phyloP scores from a whole-genome alignment of 2,888 invertebrate species.

The Ellobium chinense region DNA sequence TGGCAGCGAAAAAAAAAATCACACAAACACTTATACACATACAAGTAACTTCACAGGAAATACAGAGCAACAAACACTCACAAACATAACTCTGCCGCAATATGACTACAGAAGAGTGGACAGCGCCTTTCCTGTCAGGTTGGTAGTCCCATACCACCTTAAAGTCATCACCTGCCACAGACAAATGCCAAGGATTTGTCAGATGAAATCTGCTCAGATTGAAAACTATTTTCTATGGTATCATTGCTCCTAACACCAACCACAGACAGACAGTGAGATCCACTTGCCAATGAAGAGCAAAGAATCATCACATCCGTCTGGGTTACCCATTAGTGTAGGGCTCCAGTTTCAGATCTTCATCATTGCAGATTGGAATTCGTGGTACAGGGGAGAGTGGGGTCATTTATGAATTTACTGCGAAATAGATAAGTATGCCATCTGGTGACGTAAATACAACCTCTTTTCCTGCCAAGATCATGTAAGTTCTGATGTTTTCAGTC shows the following conservation, averaged over 20 bases:
- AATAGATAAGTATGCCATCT: no score
- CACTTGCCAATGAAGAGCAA: no score
- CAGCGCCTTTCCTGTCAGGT: neutral
- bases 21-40: no score
- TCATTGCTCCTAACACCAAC: neutral
- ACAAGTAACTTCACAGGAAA: neutral
- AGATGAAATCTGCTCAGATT: slow-evolving; percentile 1
- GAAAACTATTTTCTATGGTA: slow-evolving; percentile 2
- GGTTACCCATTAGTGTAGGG: neutral
- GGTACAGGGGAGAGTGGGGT: no score
- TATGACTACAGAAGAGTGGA: neutral
- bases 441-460: no score
- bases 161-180: neutral
- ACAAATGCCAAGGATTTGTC: neutral
- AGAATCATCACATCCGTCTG: no score
- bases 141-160: neutral
- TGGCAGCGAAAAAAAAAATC: no score
- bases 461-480: no score
- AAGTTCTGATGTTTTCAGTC: no score
- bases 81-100: no score
- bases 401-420: no score
- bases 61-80: neutral
- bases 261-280: neutral
- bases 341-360: neutral
- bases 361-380: neutral